A percentile compares a stretch with the other conserved stretches of the same genome.
These are phyloP conservation scores for Phyllostomus discolor DNA, from an alignment of 2,113 vertebrate species.

Conservation along the genomic window DNA sequence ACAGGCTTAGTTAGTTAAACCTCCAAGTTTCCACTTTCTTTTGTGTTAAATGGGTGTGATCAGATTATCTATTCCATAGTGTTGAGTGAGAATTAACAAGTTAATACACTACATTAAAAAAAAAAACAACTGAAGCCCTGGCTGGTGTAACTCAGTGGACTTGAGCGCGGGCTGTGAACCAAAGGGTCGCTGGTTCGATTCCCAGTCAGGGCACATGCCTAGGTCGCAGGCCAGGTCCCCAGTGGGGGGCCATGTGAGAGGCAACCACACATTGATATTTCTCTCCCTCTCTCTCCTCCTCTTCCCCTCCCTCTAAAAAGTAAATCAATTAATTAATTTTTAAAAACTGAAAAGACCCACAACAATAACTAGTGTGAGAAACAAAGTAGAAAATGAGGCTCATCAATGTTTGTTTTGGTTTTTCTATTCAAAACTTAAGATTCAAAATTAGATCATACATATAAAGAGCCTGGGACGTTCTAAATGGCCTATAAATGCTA, in stretches of 20 bases:
- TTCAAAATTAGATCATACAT: neutral
- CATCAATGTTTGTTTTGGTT: neutral
- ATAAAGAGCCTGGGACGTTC: neutral
- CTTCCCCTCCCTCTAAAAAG: too few relatives aligned
- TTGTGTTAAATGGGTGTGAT: neutral
- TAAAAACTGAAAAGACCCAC: neutral
- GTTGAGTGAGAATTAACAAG: neutral
- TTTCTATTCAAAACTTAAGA: constrained; percentile 20
- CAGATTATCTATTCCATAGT: neutral
- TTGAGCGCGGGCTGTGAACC: too few relatives aligned
- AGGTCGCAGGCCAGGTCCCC: too few relatives aligned
- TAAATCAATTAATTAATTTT: too few relatives aligned
- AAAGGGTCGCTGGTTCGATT: too few relatives aligned
- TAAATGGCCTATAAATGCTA: neutral
- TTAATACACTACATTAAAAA: neutral
- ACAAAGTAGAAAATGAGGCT: neutral
- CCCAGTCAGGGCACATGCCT: too few relatives aligned
- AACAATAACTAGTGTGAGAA: neutral
- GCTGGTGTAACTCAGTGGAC: too few relatives aligned
- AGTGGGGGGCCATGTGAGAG: too few relatives aligned
- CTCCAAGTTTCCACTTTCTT: neutral
- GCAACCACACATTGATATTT: too few relatives aligned
- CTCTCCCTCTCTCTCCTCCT: too few relatives aligned
- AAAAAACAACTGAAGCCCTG: neutral
- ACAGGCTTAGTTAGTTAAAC: neutral